Evolutionary conservation across 2,888 invertebrate species (phyloP), one percentile per base, ranked within the genome.

Genomic region (Muschampia plurimacula): DNA sequence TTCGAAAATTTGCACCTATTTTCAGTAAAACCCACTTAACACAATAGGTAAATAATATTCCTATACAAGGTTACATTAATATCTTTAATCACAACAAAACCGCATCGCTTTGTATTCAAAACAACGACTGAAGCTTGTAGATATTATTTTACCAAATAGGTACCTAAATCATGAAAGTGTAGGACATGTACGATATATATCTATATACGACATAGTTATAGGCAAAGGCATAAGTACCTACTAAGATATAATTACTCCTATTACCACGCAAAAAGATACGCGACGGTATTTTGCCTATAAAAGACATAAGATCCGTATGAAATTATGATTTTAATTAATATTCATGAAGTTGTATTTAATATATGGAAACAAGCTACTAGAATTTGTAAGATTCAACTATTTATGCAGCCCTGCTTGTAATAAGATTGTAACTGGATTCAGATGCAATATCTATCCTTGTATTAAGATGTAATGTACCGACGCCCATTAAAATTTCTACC

Each of bases 201-300:
- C 22, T 1, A 32, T 32, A 32, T 32, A 32, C 3, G 32, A 32
- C 32, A 41, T 41, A 41, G 9, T 7, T 44, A 64, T 70, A 36
- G n/a, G 10, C 55, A 15, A 36, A 60, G 60, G 66, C 66, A 66
- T 65, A 49, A 22, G 22, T 6, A 67, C 39, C 15, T 6, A 64
- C 69, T 49, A 39, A 74, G 70, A 67, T 76, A 74, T 28, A 72
- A 74, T 72, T 76, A 76, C 68, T 55, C 73, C 46, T 65, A 67
- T 49, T 32, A 8, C 8, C 13, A 32, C 60, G 59, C 49, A 67
- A 62, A 72, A 62, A 60, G 49, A 59, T 59, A 70, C 22, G 69
- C 15, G 22, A 36, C 69, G 69, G 64, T 15, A n/a, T n/a, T 55
- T 64, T 32, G 7, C n/a, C 39, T 67, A 55, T 57, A 44, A 59